phyloP scores from a whole-genome alignment of 2,797 vertebrate genomes.

The Falco peregrinus region DNA sequence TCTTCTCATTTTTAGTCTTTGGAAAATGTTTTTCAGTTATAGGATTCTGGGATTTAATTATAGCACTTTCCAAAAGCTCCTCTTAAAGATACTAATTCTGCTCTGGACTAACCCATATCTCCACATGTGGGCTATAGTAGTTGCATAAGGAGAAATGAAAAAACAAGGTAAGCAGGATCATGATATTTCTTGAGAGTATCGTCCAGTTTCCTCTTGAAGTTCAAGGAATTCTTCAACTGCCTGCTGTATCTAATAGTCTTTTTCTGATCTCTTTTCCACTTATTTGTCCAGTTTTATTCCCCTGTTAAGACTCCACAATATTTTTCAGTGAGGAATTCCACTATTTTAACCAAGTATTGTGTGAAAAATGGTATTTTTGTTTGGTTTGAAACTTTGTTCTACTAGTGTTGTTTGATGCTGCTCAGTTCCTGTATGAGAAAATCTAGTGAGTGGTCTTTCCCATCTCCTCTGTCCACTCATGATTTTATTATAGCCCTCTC shows the following conservation, averaged over 20 bases:
- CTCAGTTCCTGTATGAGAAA: not conserved
- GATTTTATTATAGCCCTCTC: not conserved
- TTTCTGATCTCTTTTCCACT: not conserved
- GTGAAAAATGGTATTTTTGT: not conserved
- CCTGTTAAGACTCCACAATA: not conserved
- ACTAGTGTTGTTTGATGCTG: not conserved
- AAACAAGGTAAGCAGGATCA: not conserved
- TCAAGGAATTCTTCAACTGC: not conserved
- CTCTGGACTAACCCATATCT: not conserved
- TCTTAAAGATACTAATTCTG: not conserved
- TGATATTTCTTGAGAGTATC: not conserved
- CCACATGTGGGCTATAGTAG: not conserved
- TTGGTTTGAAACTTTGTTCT: not conserved
- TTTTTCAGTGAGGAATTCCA: not conserved
- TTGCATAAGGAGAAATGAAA: not conserved
- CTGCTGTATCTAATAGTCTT: not conserved
- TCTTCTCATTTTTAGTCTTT: not conserved
- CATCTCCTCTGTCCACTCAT: not conserved
- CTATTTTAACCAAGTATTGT: not conserved
- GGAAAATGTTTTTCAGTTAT: not conserved
- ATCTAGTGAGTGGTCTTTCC: not conserved
- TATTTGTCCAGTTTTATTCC: not conserved
- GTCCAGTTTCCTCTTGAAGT: not conserved
- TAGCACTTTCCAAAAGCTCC: not conserved
- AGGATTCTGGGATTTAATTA: not conserved